phyloP scores from a whole-genome alignment of 1,140 invertebrate species.

The Diprion similis region DNA sequence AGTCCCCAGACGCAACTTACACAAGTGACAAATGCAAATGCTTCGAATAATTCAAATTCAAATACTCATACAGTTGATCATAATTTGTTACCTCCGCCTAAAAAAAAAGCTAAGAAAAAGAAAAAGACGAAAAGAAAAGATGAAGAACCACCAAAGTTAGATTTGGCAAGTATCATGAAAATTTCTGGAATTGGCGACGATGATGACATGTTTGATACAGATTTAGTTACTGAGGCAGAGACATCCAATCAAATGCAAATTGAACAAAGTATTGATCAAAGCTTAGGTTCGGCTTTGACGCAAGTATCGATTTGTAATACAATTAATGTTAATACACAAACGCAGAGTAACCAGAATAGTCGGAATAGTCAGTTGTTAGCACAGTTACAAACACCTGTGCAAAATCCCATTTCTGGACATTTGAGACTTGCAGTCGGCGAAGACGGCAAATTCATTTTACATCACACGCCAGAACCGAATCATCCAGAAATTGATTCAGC shows the following conservation, averaged over 20 bases:
- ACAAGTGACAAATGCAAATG: slow-evolving; percentile 46
- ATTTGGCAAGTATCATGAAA: slow-evolving; percentile 66
- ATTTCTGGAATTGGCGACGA: slow-evolving; percentile 65
- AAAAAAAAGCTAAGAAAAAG: slow-evolving; percentile 59
- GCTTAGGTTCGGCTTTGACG: slow-evolving; percentile 32
- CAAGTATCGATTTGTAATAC: slow-evolving; percentile 46
- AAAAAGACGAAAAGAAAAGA: slow-evolving; percentile 64
- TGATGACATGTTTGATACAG: slow-evolving; percentile 59
- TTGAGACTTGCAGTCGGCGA: slow-evolving; percentile 60
- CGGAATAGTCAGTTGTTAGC: slow-evolving; percentile 50
- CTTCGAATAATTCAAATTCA: slow-evolving; percentile 40
- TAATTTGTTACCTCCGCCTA: slow-evolving; percentile 55
- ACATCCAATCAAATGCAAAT: slow-evolving; percentile 28
- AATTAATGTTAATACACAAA: slow-evolving; percentile 35
- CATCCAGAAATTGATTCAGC: slow-evolving; percentile 57
- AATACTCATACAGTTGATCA: slow-evolving; percentile 52
- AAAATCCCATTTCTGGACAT: slow-evolving; percentile 57
- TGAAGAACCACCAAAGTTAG: slow-evolving; percentile 61
- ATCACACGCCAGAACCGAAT: slow-evolving; percentile 59
- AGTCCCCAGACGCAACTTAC: slow-evolving; percentile 55
- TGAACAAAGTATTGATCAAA: slow-evolving; percentile 17
- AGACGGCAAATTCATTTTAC: slow-evolving; percentile 61
- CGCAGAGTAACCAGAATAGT: slow-evolving; percentile 22
- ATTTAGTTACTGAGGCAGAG: slow-evolving; percentile 48
- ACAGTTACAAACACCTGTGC: slow-evolving; percentile 58